Percentiles rank a stretch among this genome's conserved stretches.
Conservation (phyloP, 1,140 invertebrate species). For the Chrysopa pallens region DNA sequence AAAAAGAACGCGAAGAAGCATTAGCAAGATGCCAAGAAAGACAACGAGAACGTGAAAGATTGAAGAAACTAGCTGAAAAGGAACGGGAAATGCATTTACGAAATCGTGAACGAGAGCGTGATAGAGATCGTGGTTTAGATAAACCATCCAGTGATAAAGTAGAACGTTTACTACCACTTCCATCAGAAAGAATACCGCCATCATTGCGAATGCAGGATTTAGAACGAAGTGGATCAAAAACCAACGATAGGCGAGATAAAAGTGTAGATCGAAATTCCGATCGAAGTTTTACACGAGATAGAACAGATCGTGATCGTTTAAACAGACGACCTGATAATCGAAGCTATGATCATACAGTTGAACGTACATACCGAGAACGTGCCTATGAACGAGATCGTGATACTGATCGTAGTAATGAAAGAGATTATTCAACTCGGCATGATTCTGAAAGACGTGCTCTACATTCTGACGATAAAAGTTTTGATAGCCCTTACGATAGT, state of each 20-base stretch:
- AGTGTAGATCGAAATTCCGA: not conserved
- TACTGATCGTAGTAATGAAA: constrained; percentile 8
- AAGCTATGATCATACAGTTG: constrained; percentile 7
- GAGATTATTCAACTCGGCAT: constrained; percentile 6
- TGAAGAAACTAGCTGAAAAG: constrained; percentile 23
- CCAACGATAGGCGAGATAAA: not conserved
- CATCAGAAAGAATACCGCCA: constrained; percentile 5
- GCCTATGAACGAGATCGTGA: constrained; percentile 13
- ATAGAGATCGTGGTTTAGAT: constrained; percentile 19
- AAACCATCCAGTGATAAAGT: constrained; percentile 17
- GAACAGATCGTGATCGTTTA: not conserved
- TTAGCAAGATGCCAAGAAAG: constrained; percentile 33
- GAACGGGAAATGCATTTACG: constrained; percentile 11
- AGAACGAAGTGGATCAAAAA: not conserved
- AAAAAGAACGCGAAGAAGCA: constrained; percentile 36
- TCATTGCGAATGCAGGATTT: not conserved
- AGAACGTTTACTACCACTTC: constrained; percentile 16
- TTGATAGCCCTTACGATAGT: constrained; percentile 18
- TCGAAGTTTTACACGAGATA: not conserved
- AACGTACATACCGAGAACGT: constrained; percentile 7
- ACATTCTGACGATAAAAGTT: constrained; percentile 15
- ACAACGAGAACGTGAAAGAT: constrained; percentile 38
- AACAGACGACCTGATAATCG: constrained; percentile 8
- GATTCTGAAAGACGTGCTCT: constrained; percentile 9
- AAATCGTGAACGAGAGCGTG: constrained; percentile 12